Conservation (phyloP, 2,888 invertebrate genomes). For the Rhingia rostrata region DNA sequence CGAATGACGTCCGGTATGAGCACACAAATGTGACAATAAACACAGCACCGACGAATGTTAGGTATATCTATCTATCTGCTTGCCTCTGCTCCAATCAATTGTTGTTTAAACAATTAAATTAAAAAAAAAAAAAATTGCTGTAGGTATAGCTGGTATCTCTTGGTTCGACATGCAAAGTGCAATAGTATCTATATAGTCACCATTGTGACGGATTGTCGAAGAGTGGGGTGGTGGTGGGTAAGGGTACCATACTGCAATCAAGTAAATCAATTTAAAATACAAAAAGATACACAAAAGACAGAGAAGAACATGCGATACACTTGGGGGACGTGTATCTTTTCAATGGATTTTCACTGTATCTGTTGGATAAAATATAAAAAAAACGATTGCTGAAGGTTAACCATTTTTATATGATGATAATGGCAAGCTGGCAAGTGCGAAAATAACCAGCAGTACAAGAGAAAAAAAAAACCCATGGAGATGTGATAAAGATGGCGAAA, state of each 20-base stretch:
- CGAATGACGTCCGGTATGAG: conserved; percentile 33
- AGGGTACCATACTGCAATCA: conserved; percentile 35
- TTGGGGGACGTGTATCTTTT: conserved; percentile 34
- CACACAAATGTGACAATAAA: conserved; percentile 21
- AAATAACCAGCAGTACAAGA: neutral
- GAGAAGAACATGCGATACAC: conserved; percentile 40
- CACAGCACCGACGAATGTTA: neutral
- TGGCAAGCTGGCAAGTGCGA: conserved; percentile 39
- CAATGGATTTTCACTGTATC: conserved; percentile 49
- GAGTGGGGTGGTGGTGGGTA: neutral
- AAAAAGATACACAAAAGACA: conserved; percentile 41
- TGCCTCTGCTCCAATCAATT: conserved; percentile 36
- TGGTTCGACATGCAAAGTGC: conserved; percentile 41
- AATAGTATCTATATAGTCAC: neutral
- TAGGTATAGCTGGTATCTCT: neutral
- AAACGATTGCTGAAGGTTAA: conserved; percentile 62
- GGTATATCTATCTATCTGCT: neutral
- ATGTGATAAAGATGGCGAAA: conserved; percentile 40
- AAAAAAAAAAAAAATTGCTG: conserved; percentile 20
- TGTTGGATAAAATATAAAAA: conserved; percentile 36
- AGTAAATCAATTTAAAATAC: conserved; percentile 48
- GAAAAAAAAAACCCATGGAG: conserved; percentile 29
- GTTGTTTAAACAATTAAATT: conserved; percentile 67
- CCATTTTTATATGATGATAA: conserved; percentile 49
- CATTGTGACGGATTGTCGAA: too few relatives aligned